Percentiles rank a stretch among this genome's conserved stretches.
These are phyloP conservation scores for Melanchra persicariae DNA, from an alignment of 2,888 invertebrate genomes.

Conservation along the genomic window DNA sequence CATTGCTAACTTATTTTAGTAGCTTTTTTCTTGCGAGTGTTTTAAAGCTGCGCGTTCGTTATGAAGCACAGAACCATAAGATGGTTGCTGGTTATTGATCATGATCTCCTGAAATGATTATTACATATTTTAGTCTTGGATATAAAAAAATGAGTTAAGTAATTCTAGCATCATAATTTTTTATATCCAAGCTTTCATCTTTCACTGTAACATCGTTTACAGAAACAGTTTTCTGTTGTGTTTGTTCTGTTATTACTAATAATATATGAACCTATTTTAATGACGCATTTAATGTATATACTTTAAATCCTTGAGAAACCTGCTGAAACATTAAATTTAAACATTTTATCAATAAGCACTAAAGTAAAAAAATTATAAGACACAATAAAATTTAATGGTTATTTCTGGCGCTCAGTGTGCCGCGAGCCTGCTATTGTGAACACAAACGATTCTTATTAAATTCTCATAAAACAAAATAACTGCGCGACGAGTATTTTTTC, in stretches of 20 bases:
- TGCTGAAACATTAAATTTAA: constrained; percentile 3
- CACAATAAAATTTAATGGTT: constrained; percentile 27
- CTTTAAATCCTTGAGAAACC: constrained; percentile 1
- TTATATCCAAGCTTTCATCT: too few relatives aligned
- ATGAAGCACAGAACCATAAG: too few relatives aligned
- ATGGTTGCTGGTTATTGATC: too few relatives aligned
- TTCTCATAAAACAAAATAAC: constrained; percentile 69
- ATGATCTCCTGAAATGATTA: too few relatives aligned
- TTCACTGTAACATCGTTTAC: too few relatives aligned
- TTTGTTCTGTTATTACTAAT: too few relatives aligned
- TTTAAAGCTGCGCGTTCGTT: neutral
- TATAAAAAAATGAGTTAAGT: too few relatives aligned
- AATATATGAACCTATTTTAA: neutral
- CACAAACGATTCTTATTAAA: constrained; percentile 67
- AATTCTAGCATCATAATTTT: too few relatives aligned
- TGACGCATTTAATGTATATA: constrained; percentile 3
- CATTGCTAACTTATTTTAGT: too few relatives aligned
- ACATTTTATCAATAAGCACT: constrained; percentile 36
- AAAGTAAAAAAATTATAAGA: constrained; percentile 32
- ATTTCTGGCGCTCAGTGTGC: constrained; percentile 28
- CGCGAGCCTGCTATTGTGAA: constrained; percentile 29
- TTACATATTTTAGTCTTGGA: too few relatives aligned
- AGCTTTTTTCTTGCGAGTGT: neutral
- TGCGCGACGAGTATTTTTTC: constrained; percentile 56
- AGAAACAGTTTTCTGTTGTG: too few relatives aligned